phyloP scores from a whole-genome alignment of 1,140 invertebrate genomes.

The honey bee (Apis mellifera) region Amel_HAv3.1 CM009931.2:26399501-26400000 shows the following conservation, averaged over 20 bases:
- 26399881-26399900: conserved; percentile 4
- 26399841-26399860: too few species aligned
- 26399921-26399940: background rate
- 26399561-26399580: conserved; percentile 53
- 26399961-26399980: background rate
- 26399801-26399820: background rate
- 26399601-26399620: conserved; percentile 79
- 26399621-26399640: conserved; percentile 78
- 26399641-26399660: conserved; percentile 78
- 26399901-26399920: background rate
- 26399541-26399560: conserved; percentile 54
- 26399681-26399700: conserved; percentile 46
- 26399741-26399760: background rate
- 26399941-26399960: too few species aligned
- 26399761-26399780: background rate
- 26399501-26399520: conserved; percentile 46
- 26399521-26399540: conserved; percentile 68
- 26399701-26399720: conserved; percentile 25
- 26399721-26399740: too few species aligned
- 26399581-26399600: conserved; percentile 75
- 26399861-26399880: background rate
- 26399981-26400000: background rate
- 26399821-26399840: conserved; percentile 30
- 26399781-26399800: conserved; percentile 13
- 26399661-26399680: conserved; percentile 69